Evolutionary conservation across 1,140 invertebrate species (phyloP).

Genomic region (Eueides isabella): DNA sequence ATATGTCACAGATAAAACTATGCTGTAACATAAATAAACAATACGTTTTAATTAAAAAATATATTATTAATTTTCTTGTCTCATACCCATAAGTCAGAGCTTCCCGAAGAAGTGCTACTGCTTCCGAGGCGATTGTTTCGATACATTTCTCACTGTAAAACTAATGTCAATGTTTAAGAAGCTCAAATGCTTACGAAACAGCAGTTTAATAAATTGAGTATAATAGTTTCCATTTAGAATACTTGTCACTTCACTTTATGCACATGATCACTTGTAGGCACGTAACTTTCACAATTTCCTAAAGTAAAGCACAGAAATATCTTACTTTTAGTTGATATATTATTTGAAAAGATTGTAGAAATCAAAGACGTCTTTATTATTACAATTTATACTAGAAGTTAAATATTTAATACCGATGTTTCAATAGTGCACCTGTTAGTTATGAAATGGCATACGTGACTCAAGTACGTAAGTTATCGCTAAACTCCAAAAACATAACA

Average conservation of each 20-base stretch:
- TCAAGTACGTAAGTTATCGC: conserved; percentile 65
- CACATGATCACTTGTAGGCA: not conserved
- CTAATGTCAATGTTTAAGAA: not conserved
- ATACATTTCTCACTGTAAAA: conserved; percentile 54
- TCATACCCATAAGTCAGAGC: conserved; percentile 68
- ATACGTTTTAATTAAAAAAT: not conserved
- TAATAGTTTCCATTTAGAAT: not conserved
- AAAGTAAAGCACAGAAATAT: not conserved
- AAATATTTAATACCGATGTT: not conserved
- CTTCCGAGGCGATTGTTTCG: conserved; percentile 58
- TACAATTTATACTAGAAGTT: not conserved
- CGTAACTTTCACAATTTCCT: not conserved
- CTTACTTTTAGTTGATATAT: not conserved
- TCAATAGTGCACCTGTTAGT: conserved; percentile 37
- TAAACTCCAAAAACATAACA: conserved; percentile 68
- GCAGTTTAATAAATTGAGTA: not conserved
- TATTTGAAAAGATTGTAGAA: not conserved
- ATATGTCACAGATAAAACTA: no score
- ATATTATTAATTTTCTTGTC: not conserved
- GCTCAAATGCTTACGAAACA: not conserved
- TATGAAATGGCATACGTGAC: conserved; percentile 75
- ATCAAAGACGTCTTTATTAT: not conserved
- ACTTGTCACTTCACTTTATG: not conserved
- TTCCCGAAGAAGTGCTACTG: conserved; percentile 68
- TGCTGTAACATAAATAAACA: not conserved